phyloP scores from a whole-genome alignment of 2,888 invertebrate genomes.

The Erebia epiphron region DNA sequence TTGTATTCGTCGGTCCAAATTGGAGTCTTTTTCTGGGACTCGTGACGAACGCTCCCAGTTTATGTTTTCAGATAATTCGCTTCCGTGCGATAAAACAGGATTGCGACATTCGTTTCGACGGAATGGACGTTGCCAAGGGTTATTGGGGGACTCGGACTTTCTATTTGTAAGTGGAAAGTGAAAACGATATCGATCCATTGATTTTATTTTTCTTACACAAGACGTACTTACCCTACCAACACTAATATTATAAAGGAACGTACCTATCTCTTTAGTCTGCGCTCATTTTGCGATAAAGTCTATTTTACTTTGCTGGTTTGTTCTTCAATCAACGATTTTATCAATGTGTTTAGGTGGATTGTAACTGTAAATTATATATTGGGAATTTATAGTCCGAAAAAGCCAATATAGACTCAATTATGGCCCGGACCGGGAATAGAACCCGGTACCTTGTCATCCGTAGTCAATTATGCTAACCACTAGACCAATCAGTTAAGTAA shows the following conservation, averaged over 20 bases:
- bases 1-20: conserved; percentile 53
- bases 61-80: conserved; percentile 42
- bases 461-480: too few species aligned
- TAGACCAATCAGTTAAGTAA: too few species aligned
- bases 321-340: too few species aligned
- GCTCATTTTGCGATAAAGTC: too few species aligned
- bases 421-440: too few species aligned
- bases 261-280: too few species aligned
- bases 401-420: too few species aligned
- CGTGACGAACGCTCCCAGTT: conserved; percentile 39
- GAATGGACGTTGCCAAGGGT: conserved; percentile 23
- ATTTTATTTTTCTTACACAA: conserved; percentile 3
- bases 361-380: too few species aligned
- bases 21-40: conserved; percentile 43
- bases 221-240: background rate
- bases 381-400: too few species aligned
- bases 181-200: conserved; percentile 5
- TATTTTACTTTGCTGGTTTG: too few species aligned
- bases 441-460: too few species aligned
- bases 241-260: background rate
- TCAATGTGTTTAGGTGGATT: too few species aligned
- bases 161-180: conserved; percentile 21
- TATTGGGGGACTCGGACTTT: conserved; percentile 19
- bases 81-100: conserved; percentile 38
- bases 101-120: conserved; percentile 35